Conservation (phyloP, 2,888 invertebrate genomes). For the Sipha maydis region DNA sequence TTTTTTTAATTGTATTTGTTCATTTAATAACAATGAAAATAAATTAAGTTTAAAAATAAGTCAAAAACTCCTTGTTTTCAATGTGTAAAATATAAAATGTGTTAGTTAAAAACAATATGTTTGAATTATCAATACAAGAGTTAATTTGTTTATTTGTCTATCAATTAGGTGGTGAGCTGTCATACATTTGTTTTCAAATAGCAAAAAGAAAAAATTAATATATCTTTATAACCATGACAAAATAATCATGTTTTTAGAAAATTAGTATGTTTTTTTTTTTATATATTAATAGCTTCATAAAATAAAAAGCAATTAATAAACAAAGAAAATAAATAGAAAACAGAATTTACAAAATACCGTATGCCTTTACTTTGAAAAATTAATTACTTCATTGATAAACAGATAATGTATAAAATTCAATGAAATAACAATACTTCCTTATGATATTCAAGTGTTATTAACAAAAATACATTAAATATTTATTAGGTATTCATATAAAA, state of each 20-base stretch:
- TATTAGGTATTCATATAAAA: slow-evolving; percentile 14
- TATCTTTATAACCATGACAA: too few species aligned
- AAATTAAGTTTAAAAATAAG: too few species aligned
- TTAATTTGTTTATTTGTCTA: too few species aligned
- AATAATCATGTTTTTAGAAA: background rate
- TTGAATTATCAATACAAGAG: too few species aligned
- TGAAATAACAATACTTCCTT: slow-evolving; percentile 37
- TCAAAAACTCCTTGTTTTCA: too few species aligned
- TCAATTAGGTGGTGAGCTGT: too few species aligned
- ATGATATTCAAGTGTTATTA: background rate
- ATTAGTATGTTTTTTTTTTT: background rate
- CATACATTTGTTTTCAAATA: too few species aligned
- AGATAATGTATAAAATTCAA: slow-evolving; percentile 23
- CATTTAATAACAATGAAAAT: too few species aligned
- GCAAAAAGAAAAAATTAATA: too few species aligned
- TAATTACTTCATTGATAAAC: slow-evolving; percentile 35
- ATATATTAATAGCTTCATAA: background rate
- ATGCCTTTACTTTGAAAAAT: slow-evolving; percentile 56
- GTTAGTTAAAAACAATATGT: too few species aligned
- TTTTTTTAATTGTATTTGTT: too few species aligned
- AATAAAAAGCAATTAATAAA: background rate
- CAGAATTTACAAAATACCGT: slow-evolving; percentile 45
- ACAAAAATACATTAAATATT: background rate
- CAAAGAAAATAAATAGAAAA: slow-evolving; percentile 12
- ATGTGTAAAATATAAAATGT: too few species aligned